Evolutionary conservation across 2,113 vertebrate genomes (phyloP), one percentile per base, ranked within the genome.

Genomic region (Spea bombifrons): DNA sequence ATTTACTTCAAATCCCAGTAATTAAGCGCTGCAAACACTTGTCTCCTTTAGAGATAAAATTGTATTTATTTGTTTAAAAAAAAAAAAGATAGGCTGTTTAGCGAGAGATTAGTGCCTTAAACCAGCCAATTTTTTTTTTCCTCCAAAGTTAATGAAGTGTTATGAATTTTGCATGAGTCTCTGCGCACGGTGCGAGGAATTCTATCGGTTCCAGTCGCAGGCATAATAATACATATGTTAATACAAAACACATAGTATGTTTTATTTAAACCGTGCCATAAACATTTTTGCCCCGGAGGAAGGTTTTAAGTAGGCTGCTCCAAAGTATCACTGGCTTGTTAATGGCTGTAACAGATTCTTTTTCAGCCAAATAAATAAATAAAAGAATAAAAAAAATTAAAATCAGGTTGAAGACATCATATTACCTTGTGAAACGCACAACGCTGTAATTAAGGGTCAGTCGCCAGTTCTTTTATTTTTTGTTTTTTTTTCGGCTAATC

Each of bases 161-260:
- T 85, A 90, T 90, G 84, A 88, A 90, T 90, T 88, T 87, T 89
- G 81, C 86, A 89, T 88, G 87, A 89, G 73, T 82, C 76, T 77
- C 59, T 84, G 86, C 82, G 87, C 86, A 89, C 72, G 78, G 83
- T 89, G 88, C 89, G 87, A 90, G 85, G 85, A 88, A 88, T 86
- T 89, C 83, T 86, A 89, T 85, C 88, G 82, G 84, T 84, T 87
- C 86, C 87, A 86, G 88, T 64, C 8, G 88, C 85, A 83, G 84
- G 87, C 87, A 90, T 88, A 88, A 83, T 86, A 88, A 89, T 90
- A 89, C 88, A 86, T 86, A 89, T 87, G 89, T 89, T 90, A 85
- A 86, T 89, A 90, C 86, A 86, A 88, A 88, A 88, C 84, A 88
- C 83, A 82, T 89, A 87, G 84, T 90, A 90, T 90, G 88, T 89